These are phyloP conservation scores for Drosophila tristis DNA, from an alignment of 1,140 invertebrate species.

Conservation along the genomic window DNA sequence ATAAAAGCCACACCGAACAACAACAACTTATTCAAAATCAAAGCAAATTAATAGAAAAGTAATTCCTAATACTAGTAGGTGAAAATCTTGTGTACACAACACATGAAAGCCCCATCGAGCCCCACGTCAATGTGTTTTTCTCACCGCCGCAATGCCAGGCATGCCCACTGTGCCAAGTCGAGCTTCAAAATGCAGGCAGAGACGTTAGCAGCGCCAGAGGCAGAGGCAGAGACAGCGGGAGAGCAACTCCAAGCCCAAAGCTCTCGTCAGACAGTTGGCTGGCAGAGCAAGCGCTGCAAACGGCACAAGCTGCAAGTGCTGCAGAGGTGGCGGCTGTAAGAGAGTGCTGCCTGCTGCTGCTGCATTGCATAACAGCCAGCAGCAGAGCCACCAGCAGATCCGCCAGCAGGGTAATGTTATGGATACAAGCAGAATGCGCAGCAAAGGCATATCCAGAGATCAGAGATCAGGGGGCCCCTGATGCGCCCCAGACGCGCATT, in stretches of 20 bases:
- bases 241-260: neutral
- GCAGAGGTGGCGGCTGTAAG: constrained; percentile 20
- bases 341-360: constrained; percentile 9
- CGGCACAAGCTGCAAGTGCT: constrained; percentile 70
- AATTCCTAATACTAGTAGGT: too few relatives aligned
- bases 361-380: constrained; percentile 12
- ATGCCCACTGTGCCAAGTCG: constrained; percentile 25
- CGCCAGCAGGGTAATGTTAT: constrained; percentile 34
- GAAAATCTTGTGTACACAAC: too few relatives aligned
- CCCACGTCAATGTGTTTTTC: too few relatives aligned
- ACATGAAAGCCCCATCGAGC: too few relatives aligned
- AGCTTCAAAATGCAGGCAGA: constrained; percentile 35
- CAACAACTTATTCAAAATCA: too few relatives aligned
- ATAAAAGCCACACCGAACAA: too few relatives aligned
- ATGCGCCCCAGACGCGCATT: neutral
- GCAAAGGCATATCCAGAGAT: constrained; percentile 7
- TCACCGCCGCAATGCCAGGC: too few relatives aligned
- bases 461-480: neutral
- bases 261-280: neutral
- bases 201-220: neutral
- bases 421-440: constrained; percentile 28
- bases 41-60: too few relatives aligned
- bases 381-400: constrained; percentile 29
- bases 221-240: constrained; percentile 1
- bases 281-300: constrained; percentile 54